Percentiles rank a stretch among this genome's conserved stretches.
Evolutionary conservation across 2,113 vertebrate genomes (phyloP).

Genomic region (Atherinomorus stipes): DNA sequence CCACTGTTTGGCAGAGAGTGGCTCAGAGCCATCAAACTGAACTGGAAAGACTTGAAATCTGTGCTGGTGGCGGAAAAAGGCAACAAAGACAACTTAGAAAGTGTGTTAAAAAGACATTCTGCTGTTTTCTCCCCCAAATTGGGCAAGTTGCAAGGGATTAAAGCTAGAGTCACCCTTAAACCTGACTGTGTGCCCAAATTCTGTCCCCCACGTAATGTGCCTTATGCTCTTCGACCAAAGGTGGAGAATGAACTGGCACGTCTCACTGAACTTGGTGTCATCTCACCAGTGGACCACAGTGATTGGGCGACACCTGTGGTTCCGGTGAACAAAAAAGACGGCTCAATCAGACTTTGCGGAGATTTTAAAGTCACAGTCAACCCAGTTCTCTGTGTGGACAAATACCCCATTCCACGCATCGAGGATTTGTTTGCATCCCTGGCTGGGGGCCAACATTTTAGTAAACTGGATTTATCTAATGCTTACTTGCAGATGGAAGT

Average conservation of each 20-base stretch:
- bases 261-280: background rate
- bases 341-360: background rate
- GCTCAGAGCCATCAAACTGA: background rate
- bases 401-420: too few relatives aligned
- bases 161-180: background rate
- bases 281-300: background rate
- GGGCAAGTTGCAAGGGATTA: background rate
- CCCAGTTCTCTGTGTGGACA: too few relatives aligned
- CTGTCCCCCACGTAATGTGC: background rate
- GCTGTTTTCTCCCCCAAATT: background rate
- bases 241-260: too few relatives aligned
- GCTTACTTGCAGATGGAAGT: too few relatives aligned
- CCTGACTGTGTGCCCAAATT: background rate
- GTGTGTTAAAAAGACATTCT: background rate
- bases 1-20: slow-evolving; percentile 2
- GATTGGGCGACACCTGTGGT: background rate
- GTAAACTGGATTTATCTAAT: too few relatives aligned
- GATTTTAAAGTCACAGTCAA: background rate
- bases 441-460: too few relatives aligned
- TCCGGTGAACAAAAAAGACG: background rate
- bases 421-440: too few relatives aligned
- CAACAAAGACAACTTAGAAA: background rate
- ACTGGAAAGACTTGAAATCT: background rate
- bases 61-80: background rate
- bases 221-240: too few relatives aligned